Evolutionary conservation across 2,888 invertebrate genomes (phyloP).

Genomic region (Hyles lineata): DNA sequence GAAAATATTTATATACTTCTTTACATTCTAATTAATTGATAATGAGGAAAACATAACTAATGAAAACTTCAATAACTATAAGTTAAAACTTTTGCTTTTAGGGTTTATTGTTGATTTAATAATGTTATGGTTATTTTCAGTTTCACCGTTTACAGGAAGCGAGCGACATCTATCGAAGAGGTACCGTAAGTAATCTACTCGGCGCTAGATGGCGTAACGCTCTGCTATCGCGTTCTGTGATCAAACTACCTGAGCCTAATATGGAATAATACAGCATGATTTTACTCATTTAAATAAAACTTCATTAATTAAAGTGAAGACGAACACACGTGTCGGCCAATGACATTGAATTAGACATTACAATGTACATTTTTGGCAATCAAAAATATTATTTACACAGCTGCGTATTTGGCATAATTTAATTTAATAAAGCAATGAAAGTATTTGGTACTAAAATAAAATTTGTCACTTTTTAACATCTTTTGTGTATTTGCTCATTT

Average conservation of each 20-base stretch:
- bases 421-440: not conserved
- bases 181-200: constrained; percentile 63
- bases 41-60: no score
- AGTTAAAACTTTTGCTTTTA: not conserved
- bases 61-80: not conserved
- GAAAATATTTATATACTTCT: no score
- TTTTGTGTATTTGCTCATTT: no score
- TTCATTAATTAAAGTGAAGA: not conserved
- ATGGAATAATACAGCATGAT: not conserved
- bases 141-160: constrained; percentile 36
- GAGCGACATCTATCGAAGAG: constrained; percentile 68
- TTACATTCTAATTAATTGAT: no score
- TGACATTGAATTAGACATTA: constrained; percentile 1
- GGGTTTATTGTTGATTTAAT: not conserved
- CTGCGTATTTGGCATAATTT: not conserved
- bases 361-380: constrained; percentile 6
- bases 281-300: constrained; percentile 2
- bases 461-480: not conserved
- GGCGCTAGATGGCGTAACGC: constrained; percentile 75
- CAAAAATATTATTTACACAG: not conserved
- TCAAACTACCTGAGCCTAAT: not conserved
- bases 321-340: not conserved
- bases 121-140: not conserved
- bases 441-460: not conserved
- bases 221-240: constrained; percentile 7